These are phyloP conservation scores for Andrena cerasifolii DNA, from an alignment of 1,140 invertebrate species.

Conservation along the genomic window DNA sequence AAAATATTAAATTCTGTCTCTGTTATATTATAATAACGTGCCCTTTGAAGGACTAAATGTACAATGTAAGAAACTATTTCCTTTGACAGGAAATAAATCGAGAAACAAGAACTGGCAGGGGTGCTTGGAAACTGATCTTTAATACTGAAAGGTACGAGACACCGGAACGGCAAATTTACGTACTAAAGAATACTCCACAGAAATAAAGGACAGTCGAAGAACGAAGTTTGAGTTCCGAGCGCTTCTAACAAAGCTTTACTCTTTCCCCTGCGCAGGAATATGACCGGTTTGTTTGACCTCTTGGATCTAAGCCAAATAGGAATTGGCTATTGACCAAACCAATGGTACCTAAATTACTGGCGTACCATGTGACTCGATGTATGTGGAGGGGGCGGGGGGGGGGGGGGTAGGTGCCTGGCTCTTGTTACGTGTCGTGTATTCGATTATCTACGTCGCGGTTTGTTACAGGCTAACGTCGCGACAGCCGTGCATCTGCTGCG, in stretches of 20 bases:
- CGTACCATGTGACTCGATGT: constrained; percentile 62
- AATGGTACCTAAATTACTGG: constrained; percentile 79
- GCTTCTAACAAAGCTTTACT: constrained; percentile 57
- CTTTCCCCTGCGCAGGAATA: constrained; percentile 61
- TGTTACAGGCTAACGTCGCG: constrained; percentile 76
- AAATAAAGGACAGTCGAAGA: neutral
- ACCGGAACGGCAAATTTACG: neutral
- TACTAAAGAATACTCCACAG: too few species aligned
- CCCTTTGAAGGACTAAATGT: too few species aligned
- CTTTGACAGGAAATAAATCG: neutral
- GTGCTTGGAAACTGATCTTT: neutral
- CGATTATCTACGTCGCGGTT: constrained; percentile 79
- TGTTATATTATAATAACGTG: too few species aligned
- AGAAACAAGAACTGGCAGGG: too few species aligned
- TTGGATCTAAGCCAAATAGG: constrained; percentile 80
- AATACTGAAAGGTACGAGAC: neutral
- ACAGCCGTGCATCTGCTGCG: constrained; percentile 70
- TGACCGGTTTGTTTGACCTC: constrained; percentile 74
- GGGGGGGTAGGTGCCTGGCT: constrained; percentile 70
- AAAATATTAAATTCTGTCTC: too few species aligned
- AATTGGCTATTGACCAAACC: constrained; percentile 82
- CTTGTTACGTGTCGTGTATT: constrained; percentile 80
- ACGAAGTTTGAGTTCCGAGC: constrained; percentile 6
- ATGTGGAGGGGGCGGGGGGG: too few species aligned
- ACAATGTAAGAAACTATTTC: too few species aligned